Evolutionary conservation across 2,888 invertebrate genomes (phyloP).

Genomic region (Miltochrista miniata): DNA sequence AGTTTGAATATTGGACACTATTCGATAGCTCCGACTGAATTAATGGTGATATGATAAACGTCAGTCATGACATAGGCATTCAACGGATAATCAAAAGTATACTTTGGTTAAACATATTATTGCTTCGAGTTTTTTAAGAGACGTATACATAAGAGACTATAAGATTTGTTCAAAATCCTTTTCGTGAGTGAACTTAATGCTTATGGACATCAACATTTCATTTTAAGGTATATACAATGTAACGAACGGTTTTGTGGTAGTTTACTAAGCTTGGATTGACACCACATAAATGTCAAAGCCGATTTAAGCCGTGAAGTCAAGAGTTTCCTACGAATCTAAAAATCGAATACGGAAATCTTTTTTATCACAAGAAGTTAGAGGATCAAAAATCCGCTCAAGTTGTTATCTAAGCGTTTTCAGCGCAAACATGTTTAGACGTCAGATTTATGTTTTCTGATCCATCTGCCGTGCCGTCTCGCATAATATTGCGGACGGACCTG

Average conservation of each 20-base stretch:
- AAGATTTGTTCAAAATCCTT: too few species aligned
- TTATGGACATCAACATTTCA: too few species aligned
- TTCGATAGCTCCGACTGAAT: constrained; percentile 1
- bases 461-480: constrained; percentile 72
- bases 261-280: neutral
- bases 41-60: too few species aligned
- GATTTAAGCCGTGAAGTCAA: too few species aligned
- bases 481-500: constrained; percentile 77
- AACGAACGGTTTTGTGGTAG: too few species aligned
- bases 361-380: constrained; percentile 33
- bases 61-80: too few species aligned
- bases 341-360: constrained; percentile 28
- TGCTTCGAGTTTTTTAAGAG: too few species aligned
- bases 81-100: too few species aligned
- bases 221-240: too few species aligned
- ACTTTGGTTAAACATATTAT: too few species aligned
- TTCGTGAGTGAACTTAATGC: too few species aligned
- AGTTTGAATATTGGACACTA: constrained; percentile 1
- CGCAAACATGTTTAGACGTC: constrained; percentile 75
- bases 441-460: constrained; percentile 80
- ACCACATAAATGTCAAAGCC: neutral
- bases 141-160: too few species aligned
- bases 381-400: constrained; percentile 42
- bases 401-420: constrained; percentile 51
- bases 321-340: constrained; percentile 20